Conservation (phyloP, 2,888 invertebrate species). For the Trachelus troglodyta region DNA sequence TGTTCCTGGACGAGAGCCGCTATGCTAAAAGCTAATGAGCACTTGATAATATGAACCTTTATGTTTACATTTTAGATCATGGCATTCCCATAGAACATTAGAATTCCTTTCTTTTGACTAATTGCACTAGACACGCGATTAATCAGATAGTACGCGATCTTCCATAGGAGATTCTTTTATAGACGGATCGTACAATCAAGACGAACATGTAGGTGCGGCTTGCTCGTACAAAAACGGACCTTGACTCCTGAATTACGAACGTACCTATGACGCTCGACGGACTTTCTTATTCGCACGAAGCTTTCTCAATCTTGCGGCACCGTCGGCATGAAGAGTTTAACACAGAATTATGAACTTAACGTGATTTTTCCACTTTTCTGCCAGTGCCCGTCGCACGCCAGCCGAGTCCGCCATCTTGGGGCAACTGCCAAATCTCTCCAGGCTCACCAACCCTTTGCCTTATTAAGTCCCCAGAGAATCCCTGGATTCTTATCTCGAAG, state of each 20-base stretch:
- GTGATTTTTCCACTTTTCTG: slow-evolving; percentile 57
- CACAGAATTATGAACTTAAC: slow-evolving; percentile 55
- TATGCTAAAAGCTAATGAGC: neutral
- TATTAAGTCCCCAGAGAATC: neutral
- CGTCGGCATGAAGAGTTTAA: slow-evolving; percentile 46
- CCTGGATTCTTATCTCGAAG: neutral
- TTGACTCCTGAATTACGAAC: slow-evolving; percentile 6
- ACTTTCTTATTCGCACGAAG: slow-evolving; percentile 26
- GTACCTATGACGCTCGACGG: slow-evolving; percentile 19
- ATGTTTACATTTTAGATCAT: neutral
- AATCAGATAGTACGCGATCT: neutral
- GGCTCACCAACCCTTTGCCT: slow-evolving; percentile 37
- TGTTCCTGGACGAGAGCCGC: slow-evolving; percentile 5
- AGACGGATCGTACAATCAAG: neutral
- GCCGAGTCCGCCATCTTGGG: slow-evolving; percentile 65
- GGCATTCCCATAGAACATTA: neutral
- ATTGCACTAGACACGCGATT: neutral
- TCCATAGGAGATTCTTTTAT: neutral
- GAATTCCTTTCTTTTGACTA: neutral
- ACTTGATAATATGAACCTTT: neutral
- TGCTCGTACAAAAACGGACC: slow-evolving; percentile 22
- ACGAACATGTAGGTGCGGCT: slow-evolving; percentile 27
- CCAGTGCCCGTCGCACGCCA: slow-evolving; percentile 60
- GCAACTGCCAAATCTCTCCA: slow-evolving; percentile 58
- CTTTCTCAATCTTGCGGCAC: slow-evolving; percentile 32